Evolutionary conservation across 2,888 invertebrate genomes (phyloP).

Genomic region (Andrena camellia): DNA sequence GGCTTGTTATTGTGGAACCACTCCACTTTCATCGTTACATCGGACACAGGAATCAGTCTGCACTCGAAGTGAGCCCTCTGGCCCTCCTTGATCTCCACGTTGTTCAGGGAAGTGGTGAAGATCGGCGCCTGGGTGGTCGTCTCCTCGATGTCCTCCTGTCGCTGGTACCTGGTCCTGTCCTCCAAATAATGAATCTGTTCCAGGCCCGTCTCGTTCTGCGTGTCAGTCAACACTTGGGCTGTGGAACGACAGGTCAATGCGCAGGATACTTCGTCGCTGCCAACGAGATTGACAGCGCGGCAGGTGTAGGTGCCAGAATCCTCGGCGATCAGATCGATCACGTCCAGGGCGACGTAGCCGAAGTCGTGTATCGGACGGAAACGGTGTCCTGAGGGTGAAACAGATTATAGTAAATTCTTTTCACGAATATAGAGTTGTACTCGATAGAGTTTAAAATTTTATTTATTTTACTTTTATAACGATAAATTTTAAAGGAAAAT

Average conservation of each 20-base stretch:
- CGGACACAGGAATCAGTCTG: slow-evolving; percentile 96
- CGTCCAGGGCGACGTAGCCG: slow-evolving; percentile 98
- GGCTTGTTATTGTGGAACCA: slow-evolving; percentile 98
- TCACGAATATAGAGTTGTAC: not conserved
- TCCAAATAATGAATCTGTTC: slow-evolving; percentile 96
- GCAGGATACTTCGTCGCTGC: slow-evolving; percentile 94
- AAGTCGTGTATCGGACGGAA: slow-evolving; percentile 99
- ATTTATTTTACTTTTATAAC: not conserved
- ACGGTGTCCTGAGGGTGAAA: slow-evolving; percentile 89
- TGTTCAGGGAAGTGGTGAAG: slow-evolving; percentile 96
- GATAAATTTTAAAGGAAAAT: too few species aligned
- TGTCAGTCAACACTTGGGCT: slow-evolving; percentile 92
- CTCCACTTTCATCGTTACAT: slow-evolving; percentile 96
- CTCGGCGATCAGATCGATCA: slow-evolving; percentile 97
- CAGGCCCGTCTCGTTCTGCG: slow-evolving; percentile 94
- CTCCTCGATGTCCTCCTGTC: slow-evolving; percentile 92
- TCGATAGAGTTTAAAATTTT: not conserved
- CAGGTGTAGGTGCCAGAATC: slow-evolving; percentile 98
- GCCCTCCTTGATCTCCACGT: slow-evolving; percentile 96
- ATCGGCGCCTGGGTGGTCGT: slow-evolving; percentile 96
- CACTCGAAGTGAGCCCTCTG: slow-evolving; percentile 98
- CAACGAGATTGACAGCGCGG: slow-evolving; percentile 95
- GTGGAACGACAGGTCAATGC: slow-evolving; percentile 90
- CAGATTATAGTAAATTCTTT: not conserved
- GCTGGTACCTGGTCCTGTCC: slow-evolving; percentile 92